Conservation (phyloP, 2,113 vertebrate species). For the Oceanodroma tethys region DNA sequence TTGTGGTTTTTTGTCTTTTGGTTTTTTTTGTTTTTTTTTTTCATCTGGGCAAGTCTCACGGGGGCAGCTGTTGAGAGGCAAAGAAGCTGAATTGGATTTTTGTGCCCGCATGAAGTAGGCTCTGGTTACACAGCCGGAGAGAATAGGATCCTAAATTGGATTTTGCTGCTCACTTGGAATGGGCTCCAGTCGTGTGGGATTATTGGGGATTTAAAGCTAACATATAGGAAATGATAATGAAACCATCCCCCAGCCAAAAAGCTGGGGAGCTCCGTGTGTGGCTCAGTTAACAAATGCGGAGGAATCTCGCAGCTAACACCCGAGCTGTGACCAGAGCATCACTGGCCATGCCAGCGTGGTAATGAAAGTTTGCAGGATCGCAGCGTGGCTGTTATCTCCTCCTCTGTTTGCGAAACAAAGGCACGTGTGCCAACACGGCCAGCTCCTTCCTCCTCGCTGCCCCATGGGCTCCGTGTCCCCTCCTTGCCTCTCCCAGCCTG, state of each 20-base stretch:
- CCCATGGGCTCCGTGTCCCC: rapidly evolving
- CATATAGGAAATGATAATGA: neutral
- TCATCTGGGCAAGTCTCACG: neutral
- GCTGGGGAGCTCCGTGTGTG: neutral
- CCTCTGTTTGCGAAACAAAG: neutral
- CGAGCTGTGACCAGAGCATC: neutral
- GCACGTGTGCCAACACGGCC: neutral
- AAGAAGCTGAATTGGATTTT: constrained; percentile 22
- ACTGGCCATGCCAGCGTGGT: neutral
- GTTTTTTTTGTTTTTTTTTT: neutral
- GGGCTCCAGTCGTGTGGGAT: constrained; percentile 6
- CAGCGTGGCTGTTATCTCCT: neutral
- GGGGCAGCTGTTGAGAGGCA: neutral
- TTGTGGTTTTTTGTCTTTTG: neutral
- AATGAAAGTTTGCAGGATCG: neutral
- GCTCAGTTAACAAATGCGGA: neutral
- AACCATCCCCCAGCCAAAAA: neutral
- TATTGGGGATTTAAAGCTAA: constrained; percentile 42
- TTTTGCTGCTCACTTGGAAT: constrained; percentile 12
- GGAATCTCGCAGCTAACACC: neutral
- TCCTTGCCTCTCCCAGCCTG: neutral
- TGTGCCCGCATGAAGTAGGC: neutral
- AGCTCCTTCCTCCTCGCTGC: neutral
- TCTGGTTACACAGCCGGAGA: neutral
- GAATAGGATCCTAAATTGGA: constrained; percentile 50